Conservation (phyloP, 2,888 invertebrate species). For the Acrocyrtus sp. region DNA sequence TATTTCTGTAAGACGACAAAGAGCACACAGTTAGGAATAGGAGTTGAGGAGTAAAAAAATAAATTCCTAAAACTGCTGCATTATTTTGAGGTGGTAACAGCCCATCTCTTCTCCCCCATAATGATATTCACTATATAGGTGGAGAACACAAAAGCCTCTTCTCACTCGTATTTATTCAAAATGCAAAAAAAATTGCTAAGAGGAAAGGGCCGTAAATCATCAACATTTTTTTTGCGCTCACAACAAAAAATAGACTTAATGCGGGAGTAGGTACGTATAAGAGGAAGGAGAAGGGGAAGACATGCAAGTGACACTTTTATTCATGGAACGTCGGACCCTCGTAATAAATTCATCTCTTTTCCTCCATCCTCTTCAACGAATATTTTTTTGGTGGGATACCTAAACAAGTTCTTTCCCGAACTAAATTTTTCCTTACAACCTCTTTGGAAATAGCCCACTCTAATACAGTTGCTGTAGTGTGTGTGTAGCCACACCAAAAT, state of each 20-base stretch:
- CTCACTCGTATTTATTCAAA: not conserved
- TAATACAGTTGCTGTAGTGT: not conserved
- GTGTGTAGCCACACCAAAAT: not conserved
- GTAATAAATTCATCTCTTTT: slow-evolving; percentile 31
- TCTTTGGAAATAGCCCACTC: not conserved
- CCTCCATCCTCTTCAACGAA: not conserved
- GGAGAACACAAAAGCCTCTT: no score
- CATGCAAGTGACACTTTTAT: slow-evolving; percentile 15
- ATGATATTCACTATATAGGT: not conserved
- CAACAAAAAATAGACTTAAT: slow-evolving; percentile 14
- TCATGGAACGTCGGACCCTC: slow-evolving; percentile 17
- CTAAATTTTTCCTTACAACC: not conserved
- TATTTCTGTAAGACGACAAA: no score
- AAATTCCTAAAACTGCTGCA: not conserved
- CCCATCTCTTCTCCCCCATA: no score
- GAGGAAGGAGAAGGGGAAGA: not conserved
- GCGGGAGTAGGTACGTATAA: slow-evolving; percentile 29
- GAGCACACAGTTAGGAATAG: no score
- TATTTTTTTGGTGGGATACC: not conserved
- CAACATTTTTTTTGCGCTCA: not conserved
- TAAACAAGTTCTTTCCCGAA: no score
- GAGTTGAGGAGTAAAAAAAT: no score
- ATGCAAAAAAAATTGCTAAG: not conserved
- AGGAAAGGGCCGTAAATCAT: slow-evolving; percentile 23
- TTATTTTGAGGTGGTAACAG: not conserved